phyloP scores from a whole-genome alignment of 2,797 vertebrate genomes.

The Lithobates sylvaticus region DNA sequence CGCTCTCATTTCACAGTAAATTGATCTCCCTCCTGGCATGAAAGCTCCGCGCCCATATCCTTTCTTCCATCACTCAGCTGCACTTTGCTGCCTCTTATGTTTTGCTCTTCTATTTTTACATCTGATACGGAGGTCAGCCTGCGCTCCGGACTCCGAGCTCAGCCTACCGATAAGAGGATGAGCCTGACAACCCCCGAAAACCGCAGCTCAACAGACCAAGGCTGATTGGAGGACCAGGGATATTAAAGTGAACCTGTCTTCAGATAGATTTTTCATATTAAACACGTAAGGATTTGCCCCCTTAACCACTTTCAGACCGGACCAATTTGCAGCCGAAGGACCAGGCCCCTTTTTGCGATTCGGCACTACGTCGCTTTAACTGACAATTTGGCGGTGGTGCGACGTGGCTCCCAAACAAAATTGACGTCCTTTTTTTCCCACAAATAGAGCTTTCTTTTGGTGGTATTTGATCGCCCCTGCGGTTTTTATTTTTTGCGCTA shows the following conservation, averaged over 20 bases:
- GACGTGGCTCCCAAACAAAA: no score
- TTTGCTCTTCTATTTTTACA: conserved; percentile 9
- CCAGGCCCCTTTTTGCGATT: no score
- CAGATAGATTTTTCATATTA: background rate
- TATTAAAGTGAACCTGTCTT: background rate
- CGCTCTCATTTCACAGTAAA: background rate
- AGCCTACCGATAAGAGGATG: background rate
- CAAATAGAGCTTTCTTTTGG: no score
- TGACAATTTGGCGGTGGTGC: no score
- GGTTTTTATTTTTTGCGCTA: no score
- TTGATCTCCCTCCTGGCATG: background rate
- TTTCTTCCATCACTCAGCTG: background rate
- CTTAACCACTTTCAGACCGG: no score
- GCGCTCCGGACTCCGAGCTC: background rate
- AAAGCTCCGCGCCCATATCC: background rate
- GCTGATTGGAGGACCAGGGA: background rate
- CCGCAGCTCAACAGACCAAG: background rate
- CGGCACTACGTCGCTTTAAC: no score
- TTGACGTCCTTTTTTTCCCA: no score
- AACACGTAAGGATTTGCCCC: no score
- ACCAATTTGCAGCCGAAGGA: no score
- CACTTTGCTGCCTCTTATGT: background rate
- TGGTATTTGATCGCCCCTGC: no score
- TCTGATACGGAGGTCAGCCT: background rate
- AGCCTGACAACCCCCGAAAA: background rate